These are phyloP conservation scores for Drosophila mimica DNA, from an alignment of 2,888 invertebrate species.

Conservation along the genomic window DNA sequence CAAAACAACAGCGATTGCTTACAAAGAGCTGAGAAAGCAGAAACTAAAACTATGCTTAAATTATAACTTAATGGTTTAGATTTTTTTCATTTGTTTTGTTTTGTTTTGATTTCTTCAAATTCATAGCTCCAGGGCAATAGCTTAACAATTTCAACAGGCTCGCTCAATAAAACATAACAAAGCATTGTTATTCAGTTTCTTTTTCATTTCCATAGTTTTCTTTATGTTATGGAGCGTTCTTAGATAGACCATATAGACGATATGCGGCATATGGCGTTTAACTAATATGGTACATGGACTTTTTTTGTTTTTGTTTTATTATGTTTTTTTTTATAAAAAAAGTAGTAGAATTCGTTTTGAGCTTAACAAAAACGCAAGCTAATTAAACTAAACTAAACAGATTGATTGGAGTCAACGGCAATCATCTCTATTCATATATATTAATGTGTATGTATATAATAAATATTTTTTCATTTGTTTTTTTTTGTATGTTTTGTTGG, in stretches of 20 bases:
- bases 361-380: constrained; percentile 85
- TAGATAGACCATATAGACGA: constrained; percentile 39
- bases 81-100: constrained; percentile 30
- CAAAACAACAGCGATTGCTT: constrained; percentile 73
- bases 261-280: constrained; percentile 54
- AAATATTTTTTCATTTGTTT: constrained; percentile 63
- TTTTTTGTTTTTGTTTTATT: constrained; percentile 47
- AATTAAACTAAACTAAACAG: constrained; percentile 66
- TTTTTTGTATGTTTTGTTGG: constrained; percentile 39
- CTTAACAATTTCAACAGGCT: constrained; percentile 72
- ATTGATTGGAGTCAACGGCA: constrained; percentile 57
- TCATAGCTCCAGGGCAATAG: constrained; percentile 65
- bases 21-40: constrained; percentile 52
- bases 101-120: constrained; percentile 50
- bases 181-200: constrained; percentile 37
- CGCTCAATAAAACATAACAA: constrained; percentile 61
- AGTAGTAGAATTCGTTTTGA: constrained; percentile 69
- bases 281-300: constrained; percentile 77
- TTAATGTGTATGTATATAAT: constrained; percentile 55
- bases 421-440: constrained; percentile 35
- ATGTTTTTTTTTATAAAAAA: constrained; percentile 72
- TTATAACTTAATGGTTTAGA: constrained; percentile 42
- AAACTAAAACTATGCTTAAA: constrained; percentile 49
- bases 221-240: constrained; percentile 40
- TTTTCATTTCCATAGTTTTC: constrained; percentile 23